Conservation (phyloP, 37 sponge, comb jelly and placozoan species). For the Theonella swinhoei region DNA sequence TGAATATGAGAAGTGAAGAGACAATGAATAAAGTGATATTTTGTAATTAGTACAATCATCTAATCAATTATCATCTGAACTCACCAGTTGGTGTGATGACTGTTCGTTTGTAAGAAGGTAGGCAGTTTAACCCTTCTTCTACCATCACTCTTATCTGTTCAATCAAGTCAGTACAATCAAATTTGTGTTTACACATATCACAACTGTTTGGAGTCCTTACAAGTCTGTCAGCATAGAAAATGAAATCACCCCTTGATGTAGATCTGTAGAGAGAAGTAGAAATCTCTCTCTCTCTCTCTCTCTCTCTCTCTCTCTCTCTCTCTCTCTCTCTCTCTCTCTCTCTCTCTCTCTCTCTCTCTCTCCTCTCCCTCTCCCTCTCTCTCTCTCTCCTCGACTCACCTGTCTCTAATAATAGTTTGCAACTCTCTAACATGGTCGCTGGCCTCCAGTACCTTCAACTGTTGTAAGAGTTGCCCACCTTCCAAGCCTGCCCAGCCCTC, state of each 20-base stretch:
- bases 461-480: not conserved
- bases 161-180: not conserved
- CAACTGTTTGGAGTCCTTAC: constrained; percentile 35
- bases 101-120: constrained; percentile 59
- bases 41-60: not conserved
- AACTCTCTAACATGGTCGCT: constrained; percentile 76
- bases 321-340: constrained; percentile 29
- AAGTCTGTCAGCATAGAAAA: constrained; percentile 85
- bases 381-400: constrained; percentile 35
- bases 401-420: constrained; percentile 82
- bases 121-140: constrained; percentile 88
- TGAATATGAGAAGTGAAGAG: not conserved
- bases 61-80: not conserved
- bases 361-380: not conserved
- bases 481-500: not conserved
- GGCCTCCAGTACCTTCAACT: constrained; percentile 50
- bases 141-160: constrained; percentile 88
- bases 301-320: constrained; percentile 50
- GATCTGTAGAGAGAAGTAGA: constrained; percentile 49
- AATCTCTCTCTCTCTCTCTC: constrained; percentile 42
- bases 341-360: constrained; percentile 16
- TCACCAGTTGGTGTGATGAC: constrained; percentile 90
- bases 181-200: not conserved
- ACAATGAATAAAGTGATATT: not conserved
- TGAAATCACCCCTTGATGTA: constrained; percentile 80